These are phyloP conservation scores for Lanistes nyassanus DNA, from an alignment of 1,140 invertebrate species.

Conservation along the genomic window DNA sequence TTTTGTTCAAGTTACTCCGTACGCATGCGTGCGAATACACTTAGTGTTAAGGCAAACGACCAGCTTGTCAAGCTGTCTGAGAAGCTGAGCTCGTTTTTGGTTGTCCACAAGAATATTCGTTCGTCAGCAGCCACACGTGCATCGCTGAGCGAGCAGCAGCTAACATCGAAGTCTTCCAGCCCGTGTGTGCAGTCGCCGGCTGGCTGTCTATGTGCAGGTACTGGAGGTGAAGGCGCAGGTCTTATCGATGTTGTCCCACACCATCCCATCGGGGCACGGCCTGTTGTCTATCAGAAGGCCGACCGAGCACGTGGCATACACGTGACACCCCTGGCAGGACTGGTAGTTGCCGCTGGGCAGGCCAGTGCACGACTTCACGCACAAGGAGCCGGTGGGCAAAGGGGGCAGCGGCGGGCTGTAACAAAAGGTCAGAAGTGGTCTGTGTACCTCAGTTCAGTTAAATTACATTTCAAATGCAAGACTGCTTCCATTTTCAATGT, in stretches of 20 bases:
- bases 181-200: not conserved
- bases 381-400: conserved; percentile 28
- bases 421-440: not conserved
- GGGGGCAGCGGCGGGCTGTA: not conserved
- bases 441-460: too few species aligned
- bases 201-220: conserved; percentile 6
- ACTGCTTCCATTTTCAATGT: too few species aligned
- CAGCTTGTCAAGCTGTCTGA: too few species aligned
- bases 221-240: conserved; percentile 26
- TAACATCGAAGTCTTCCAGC: too few species aligned
- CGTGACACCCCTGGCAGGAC: conserved; percentile 40
- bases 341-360: conserved; percentile 45
- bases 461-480: too few species aligned
- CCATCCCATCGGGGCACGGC: conserved; percentile 34
- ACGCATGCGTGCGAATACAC: too few species aligned
- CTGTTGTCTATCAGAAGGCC: conserved; percentile 36
- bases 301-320: conserved; percentile 43
- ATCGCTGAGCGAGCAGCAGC: too few species aligned
- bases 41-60: too few species aligned
- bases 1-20: too few species aligned
- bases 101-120: too few species aligned
- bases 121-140: too few species aligned
- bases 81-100: too few species aligned
- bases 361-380: conserved; percentile 40
- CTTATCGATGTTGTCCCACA: conserved; percentile 45